These are phyloP conservation scores for Pagetopsis macropterus DNA, from an alignment of 2,797 vertebrate genomes.

Conservation along the genomic window DNA sequence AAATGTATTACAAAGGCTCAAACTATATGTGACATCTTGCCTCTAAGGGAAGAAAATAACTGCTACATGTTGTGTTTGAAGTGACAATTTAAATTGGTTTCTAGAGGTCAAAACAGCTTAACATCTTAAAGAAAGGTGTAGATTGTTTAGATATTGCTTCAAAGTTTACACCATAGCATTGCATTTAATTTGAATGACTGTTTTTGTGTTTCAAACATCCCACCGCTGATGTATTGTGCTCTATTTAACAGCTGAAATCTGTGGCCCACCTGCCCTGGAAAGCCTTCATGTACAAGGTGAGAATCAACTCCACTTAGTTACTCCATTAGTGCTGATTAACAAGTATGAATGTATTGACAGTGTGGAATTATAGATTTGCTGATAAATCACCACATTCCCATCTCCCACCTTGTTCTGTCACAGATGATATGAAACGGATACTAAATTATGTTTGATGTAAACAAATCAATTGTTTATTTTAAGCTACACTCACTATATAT, in stretches of 20 bases:
- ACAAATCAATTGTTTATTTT: not conserved
- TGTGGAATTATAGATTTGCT: not conserved
- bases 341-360: not conserved
- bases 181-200: not conserved
- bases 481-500: not conserved
- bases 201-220: not conserved
- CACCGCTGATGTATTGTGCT: not conserved
- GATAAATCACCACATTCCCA: not conserved
- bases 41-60: not conserved
- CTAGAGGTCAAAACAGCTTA: not conserved
- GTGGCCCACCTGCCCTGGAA: conserved; percentile 99
- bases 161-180: not conserved
- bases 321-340: not conserved
- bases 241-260: conserved; percentile 90
- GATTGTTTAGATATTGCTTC: not conserved
- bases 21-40: not conserved
- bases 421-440: not conserved
- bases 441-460: not conserved
- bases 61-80: not conserved
- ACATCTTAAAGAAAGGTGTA: not conserved
- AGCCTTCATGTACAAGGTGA: conserved; percentile 97
- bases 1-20: not conserved
- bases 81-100: too few relatives aligned
- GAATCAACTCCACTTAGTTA: conserved; percentile 9
- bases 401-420: not conserved